Evolutionary conservation across 2,888 invertebrate species (phyloP).

Genomic region (Temnothorax unifasciatus): DNA sequence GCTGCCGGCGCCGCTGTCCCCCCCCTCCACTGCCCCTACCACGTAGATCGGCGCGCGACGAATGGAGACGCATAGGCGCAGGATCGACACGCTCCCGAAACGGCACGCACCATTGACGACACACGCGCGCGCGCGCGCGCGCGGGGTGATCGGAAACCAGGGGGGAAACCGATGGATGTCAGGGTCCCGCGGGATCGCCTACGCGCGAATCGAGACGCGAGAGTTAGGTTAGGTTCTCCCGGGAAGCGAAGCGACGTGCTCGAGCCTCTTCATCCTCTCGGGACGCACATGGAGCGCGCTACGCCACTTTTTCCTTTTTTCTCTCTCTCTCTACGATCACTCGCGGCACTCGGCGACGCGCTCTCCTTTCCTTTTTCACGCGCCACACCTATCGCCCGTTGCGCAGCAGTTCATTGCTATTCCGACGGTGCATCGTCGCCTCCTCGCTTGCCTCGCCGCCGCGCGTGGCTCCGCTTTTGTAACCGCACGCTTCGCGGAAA

Average conservation of each 20-base stretch:
- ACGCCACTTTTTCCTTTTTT: background rate
- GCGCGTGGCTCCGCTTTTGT: slow-evolving; percentile 26
- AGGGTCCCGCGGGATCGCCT: background rate
- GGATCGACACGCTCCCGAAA: slow-evolving; percentile 20
- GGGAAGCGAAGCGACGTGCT: slow-evolving; percentile 16
- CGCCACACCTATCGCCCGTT: slow-evolving; percentile 73
- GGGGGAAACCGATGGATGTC: background rate
- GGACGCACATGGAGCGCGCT: slow-evolving; percentile 51
- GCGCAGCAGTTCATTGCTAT: slow-evolving; percentile 65
- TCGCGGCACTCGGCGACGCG: slow-evolving; percentile 25
- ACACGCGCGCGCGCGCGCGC: background rate
- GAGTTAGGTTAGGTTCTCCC: background rate
- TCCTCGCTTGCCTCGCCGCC: background rate
- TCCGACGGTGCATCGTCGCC: slow-evolving; percentile 57
- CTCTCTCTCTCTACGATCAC: background rate
- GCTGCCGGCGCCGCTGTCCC: slow-evolving; percentile 9
- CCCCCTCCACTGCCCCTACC: slow-evolving; percentile 58
- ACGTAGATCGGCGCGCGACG: slow-evolving; percentile 69
- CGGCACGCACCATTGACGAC: too few relatives aligned
- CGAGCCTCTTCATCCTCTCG: slow-evolving; percentile 62
- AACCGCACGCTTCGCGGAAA: background rate
- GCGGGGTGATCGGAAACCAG: too few relatives aligned
- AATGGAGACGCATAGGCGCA: slow-evolving; percentile 74
- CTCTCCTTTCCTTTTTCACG: slow-evolving; percentile 66
- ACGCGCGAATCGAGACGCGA: background rate